phyloP scores from a whole-genome alignment of 2,797 vertebrate genomes.

The Telmatherina bonti region DNA sequence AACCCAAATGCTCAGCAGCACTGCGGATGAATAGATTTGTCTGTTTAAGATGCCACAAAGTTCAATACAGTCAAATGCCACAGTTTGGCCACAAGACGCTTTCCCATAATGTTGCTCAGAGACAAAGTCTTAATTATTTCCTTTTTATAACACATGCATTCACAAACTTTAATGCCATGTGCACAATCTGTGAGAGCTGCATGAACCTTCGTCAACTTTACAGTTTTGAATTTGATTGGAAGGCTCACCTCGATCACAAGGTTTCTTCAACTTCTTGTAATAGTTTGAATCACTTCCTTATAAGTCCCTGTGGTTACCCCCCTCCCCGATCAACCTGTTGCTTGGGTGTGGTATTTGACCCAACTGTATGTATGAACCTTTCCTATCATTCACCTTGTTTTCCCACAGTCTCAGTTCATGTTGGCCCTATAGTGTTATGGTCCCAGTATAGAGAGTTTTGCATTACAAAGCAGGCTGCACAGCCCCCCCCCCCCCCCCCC shows the following conservation, averaged over 20 bases:
- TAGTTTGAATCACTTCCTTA: background rate
- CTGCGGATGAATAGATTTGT: slow-evolving; percentile 5
- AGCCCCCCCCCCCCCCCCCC: background rate
- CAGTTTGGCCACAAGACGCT: background rate
- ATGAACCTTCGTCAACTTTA: background rate
- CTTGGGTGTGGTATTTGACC: slow-evolving; percentile 37
- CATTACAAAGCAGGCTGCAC: slow-evolving; percentile 65
- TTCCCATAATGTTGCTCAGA: slow-evolving; percentile 32
- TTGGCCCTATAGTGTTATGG: background rate
- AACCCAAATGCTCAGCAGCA: background rate
- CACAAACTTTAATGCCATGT: slow-evolving; percentile 22
- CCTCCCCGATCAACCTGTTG: slow-evolving; percentile 20
- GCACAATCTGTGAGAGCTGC: background rate
- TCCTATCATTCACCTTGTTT: slow-evolving; percentile 31
- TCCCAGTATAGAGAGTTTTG: slow-evolving; percentile 36
- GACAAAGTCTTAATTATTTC: slow-evolving; percentile 50
- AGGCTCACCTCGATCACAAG: background rate
- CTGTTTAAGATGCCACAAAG: background rate
- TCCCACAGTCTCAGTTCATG: slow-evolving; percentile 15
- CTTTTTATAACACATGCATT: slow-evolving; percentile 31
- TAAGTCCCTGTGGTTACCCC: slow-evolving; percentile 6
- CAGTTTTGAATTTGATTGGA: background rate
- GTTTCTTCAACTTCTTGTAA: background rate
- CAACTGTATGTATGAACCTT: slow-evolving; percentile 33
- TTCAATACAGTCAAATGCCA: slow-evolving; percentile 1